These are phyloP conservation scores for Orycteropus afer DNA, from an alignment of 2,113 vertebrate genomes.

Conservation along the genomic window DNA sequence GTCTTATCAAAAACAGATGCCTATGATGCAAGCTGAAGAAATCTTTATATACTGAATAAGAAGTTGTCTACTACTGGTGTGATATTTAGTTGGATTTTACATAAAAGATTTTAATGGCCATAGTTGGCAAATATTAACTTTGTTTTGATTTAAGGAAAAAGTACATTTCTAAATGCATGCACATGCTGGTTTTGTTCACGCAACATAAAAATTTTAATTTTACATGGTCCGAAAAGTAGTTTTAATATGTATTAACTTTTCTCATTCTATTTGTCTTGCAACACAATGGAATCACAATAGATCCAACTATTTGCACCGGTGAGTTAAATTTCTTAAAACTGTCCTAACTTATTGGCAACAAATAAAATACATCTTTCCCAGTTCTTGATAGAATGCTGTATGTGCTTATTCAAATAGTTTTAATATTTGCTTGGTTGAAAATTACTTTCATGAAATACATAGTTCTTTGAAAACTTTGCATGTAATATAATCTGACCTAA, in stretches of 20 bases:
- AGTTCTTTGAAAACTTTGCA: conserved; percentile 83
- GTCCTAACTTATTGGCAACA: conserved; percentile 86
- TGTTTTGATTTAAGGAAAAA: conserved; percentile 73
- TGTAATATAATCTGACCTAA: conserved; percentile 80
- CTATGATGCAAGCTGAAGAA: conserved; percentile 54
- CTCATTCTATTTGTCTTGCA: conserved; percentile 94
- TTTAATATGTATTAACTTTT: conserved; percentile 91
- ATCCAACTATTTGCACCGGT: conserved; percentile 99
- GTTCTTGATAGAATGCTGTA: conserved; percentile 74
- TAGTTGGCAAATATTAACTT: conserved; percentile 74
- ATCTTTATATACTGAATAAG: conserved; percentile 66
- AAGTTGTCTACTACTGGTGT: conserved; percentile 67
- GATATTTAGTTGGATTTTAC: conserved; percentile 80
- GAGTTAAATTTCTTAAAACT: conserved; percentile 93
- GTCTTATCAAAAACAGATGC: conserved; percentile 44
- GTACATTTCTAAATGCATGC: conserved; percentile 73
- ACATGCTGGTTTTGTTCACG: conserved; percentile 79
- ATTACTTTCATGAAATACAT: conserved; percentile 67
- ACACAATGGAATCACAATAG: conserved; percentile 98
- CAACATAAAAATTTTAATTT: conserved; percentile 85
- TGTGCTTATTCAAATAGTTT: conserved; percentile 72
- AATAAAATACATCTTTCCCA: conserved; percentile 80
- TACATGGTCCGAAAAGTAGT: conserved; percentile 83
- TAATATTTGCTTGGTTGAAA: conserved; percentile 80
- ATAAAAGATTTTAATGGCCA: conserved; percentile 69